These are phyloP conservation scores for Lepidurus couesii DNA, from an alignment of 1,140 invertebrate species.

Conservation along the genomic window DNA sequence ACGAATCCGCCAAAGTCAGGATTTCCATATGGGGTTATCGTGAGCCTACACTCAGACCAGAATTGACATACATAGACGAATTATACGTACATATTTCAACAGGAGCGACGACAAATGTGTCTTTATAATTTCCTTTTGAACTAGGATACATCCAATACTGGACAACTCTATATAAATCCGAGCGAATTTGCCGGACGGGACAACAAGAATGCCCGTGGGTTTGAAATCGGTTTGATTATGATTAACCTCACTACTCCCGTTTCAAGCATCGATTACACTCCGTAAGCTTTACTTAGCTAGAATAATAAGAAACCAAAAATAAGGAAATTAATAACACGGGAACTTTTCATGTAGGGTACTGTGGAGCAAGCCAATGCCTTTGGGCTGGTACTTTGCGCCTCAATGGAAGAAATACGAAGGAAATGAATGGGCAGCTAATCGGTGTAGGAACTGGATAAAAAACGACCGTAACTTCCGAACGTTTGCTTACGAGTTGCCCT, in stretches of 20 bases:
- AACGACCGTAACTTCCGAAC: conserved; percentile 78
- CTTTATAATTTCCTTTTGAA: conserved; percentile 47
- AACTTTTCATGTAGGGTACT: conserved; percentile 53
- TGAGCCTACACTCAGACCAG: conserved; percentile 67
- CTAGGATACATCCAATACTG: conserved; percentile 56
- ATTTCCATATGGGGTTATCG: conserved; percentile 82
- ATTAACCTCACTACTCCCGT: conserved; percentile 76
- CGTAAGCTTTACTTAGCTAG: conserved; percentile 54
- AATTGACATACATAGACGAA: conserved; percentile 57
- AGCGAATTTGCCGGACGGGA: conserved; percentile 60
- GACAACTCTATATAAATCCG: conserved; percentile 61
- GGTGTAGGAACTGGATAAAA: conserved; percentile 83
- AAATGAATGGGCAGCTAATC: conserved; percentile 63
- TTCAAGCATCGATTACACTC: conserved; percentile 63
- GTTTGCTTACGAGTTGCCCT: conserved; percentile 73
- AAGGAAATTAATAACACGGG: conserved; percentile 16
- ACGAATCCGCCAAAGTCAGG: conserved; percentile 62
- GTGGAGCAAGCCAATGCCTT: conserved; percentile 84
- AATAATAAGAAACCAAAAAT: background rate
- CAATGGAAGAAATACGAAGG: conserved; percentile 78
- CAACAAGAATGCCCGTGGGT: conserved; percentile 57
- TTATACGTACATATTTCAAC: conserved; percentile 45
- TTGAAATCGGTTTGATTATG: conserved; percentile 83
- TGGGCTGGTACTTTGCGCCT: conserved; percentile 83
- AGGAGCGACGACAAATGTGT: background rate